These are phyloP conservation scores for Meiosimyza platycephala DNA, from an alignment of 2,888 invertebrate genomes.

Conservation along the genomic window DNA sequence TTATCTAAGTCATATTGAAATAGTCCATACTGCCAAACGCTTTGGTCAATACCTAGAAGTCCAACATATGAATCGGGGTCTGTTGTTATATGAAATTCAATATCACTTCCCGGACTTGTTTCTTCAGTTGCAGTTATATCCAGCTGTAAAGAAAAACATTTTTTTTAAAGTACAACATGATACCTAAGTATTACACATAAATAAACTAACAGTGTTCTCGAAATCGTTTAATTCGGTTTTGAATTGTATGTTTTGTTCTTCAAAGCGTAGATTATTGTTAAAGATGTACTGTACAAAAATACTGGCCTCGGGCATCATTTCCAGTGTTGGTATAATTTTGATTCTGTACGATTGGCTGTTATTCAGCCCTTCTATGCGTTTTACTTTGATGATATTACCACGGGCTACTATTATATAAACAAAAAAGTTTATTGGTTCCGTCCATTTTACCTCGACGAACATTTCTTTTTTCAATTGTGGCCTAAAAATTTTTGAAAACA, in stretches of 20 bases:
- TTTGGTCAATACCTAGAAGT: slow-evolving; percentile 88
- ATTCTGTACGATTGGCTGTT: slow-evolving; percentile 69
- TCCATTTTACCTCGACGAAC: slow-evolving; percentile 79
- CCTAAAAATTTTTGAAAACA: slow-evolving; percentile 53
- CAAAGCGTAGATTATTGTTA: slow-evolving; percentile 82
- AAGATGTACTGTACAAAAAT: slow-evolving; percentile 82
- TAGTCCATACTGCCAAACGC: slow-evolving; percentile 77
- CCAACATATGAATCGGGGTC: slow-evolving; percentile 88
- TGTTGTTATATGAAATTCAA: slow-evolving; percentile 82
- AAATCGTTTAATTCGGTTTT: slow-evolving; percentile 72
- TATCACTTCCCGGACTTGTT: slow-evolving; percentile 80
- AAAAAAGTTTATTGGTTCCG: slow-evolving; percentile 78
- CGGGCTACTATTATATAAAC: slow-evolving; percentile 84
- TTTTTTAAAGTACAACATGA: too few species aligned
- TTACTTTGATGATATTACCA: slow-evolving; percentile 83
- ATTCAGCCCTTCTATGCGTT: slow-evolving; percentile 74
- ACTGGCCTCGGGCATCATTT: slow-evolving; percentile 85
- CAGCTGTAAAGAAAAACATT: slow-evolving; percentile 67
- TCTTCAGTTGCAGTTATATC: slow-evolving; percentile 74
- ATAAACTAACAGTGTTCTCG: slow-evolving; percentile 79
- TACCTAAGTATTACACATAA: too few species aligned
- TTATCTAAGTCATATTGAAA: slow-evolving; percentile 70
- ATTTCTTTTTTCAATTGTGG: slow-evolving; percentile 76
- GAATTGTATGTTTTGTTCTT: slow-evolving; percentile 83
- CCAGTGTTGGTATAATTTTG: slow-evolving; percentile 78